Percentiles rank a stretch among this genome's conserved stretches.
Evolutionary conservation across 1,140 invertebrate genomes (phyloP).

Genomic region (Dicyema japonicum): DNA sequence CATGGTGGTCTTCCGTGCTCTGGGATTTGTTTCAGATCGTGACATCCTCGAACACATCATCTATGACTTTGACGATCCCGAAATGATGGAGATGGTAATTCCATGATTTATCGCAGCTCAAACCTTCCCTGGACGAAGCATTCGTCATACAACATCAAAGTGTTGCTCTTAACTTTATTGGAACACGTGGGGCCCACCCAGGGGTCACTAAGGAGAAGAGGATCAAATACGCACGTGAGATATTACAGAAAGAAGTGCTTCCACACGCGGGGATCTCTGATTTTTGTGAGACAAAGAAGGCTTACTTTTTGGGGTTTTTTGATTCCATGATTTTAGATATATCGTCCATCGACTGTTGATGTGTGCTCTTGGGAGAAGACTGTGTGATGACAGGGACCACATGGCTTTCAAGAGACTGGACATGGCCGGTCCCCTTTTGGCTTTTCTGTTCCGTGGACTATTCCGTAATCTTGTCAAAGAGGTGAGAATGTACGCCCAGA

Average conservation of each 20-base stretch:
- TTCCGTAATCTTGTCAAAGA: conserved; percentile 8
- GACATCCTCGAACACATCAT: conserved; percentile 95
- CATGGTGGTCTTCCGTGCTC: conserved; percentile 75
- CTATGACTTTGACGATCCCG: conserved; percentile 85
- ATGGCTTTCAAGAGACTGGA: conserved; percentile 92
- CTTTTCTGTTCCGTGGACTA: conserved; percentile 59
- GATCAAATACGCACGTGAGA: conserved; percentile 92
- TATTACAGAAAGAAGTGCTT: conserved; percentile 93
- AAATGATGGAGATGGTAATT: conserved; percentile 94
- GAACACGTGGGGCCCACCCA: conserved; percentile 61
- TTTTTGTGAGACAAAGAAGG: conserved; percentile 95
- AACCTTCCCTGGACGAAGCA: conserved; percentile 86
- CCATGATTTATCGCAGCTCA: conserved; percentile 22
- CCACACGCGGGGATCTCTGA: conserved; percentile 91
- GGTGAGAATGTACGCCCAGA: conserved; percentile 79
- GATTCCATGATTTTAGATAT: conserved; percentile 26
- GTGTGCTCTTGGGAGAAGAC: conserved; percentile 61
- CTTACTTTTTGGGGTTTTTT: conserved; percentile 52
- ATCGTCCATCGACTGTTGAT: conserved; percentile 81
- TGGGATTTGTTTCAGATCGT: conserved; percentile 85
- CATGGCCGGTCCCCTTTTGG: conserved; percentile 66
- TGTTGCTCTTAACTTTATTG: conserved; percentile 87
- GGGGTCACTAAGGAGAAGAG: conserved; percentile 90
- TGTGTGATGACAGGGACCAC: conserved; percentile 91
- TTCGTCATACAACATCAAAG: conserved; percentile 97